Evolutionary conservation across 2,888 invertebrate species (phyloP).

Genomic region (Tholera decimalis): DNA sequence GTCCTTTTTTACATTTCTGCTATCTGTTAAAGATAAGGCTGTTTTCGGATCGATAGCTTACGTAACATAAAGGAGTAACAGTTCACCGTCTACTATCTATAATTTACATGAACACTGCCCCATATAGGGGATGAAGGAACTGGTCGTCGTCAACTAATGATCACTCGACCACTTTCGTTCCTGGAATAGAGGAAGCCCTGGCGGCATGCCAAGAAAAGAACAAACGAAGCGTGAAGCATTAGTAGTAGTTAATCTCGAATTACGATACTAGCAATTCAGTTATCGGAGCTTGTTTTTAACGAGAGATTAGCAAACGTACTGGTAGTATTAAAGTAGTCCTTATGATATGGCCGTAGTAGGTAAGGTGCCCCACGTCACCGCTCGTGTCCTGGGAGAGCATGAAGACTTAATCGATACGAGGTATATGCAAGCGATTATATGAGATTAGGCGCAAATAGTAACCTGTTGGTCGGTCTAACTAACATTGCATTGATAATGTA

Average conservation of each 20-base stretch:
- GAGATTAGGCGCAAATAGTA: slow-evolving; percentile 23
- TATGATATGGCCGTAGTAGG: slow-evolving; percentile 14
- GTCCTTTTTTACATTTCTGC: slow-evolving; percentile 13
- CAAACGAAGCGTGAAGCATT: slow-evolving; percentile 43
- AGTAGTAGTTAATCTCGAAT: slow-evolving; percentile 45
- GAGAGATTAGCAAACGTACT: slow-evolving; percentile 21
- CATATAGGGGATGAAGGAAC: slow-evolving; percentile 23
- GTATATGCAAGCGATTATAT: slow-evolving; percentile 26
- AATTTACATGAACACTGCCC: slow-evolving; percentile 2
- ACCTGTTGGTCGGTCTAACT: slow-evolving; percentile 3
- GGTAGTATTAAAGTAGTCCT: slow-evolving; percentile 18
- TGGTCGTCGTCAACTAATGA: slow-evolving; percentile 35
- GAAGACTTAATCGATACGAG: slow-evolving; percentile 39
- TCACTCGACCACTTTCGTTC: slow-evolving; percentile 35
- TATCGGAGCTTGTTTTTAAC: slow-evolving; percentile 29
- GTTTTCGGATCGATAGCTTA: slow-evolving; percentile 5
- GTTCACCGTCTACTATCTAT: slow-evolving; percentile 1
- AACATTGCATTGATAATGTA: slow-evolving; percentile 12
- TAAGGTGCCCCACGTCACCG: slow-evolving; percentile 9
- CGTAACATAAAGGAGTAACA: slow-evolving; percentile 12
- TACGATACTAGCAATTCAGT: slow-evolving; percentile 43
- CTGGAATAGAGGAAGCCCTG: slow-evolving; percentile 30
- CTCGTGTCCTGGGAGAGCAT: slow-evolving; percentile 18
- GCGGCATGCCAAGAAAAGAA: slow-evolving; percentile 42
- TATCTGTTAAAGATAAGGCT: background rate